Conservation (phyloP, 2,113 vertebrate genomes). For the Xiphorhynchus elegans region DNA sequence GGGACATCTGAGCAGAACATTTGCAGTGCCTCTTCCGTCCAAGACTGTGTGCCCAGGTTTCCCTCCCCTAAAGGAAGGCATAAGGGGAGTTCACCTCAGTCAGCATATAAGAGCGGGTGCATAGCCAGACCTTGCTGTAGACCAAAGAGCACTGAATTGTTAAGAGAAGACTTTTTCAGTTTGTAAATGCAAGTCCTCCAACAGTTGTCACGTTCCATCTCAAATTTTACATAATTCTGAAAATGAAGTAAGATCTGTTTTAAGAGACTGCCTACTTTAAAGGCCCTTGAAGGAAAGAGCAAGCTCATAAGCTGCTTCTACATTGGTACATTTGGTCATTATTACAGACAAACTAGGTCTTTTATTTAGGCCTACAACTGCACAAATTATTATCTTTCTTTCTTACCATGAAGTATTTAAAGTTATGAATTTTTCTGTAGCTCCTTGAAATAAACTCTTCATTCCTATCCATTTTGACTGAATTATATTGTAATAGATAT, state of each 20-base stretch:
- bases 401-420: background rate
- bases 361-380: background rate
- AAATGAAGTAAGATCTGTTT: background rate
- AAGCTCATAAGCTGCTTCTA: background rate
- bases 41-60: background rate
- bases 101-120: rapidly evolving
- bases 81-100: background rate
- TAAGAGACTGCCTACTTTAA: background rate
- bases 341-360: background rate
- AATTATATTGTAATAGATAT: background rate
- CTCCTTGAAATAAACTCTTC: background rate
- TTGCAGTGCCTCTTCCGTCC: background rate
- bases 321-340: background rate
- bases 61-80: background rate
- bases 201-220: background rate
- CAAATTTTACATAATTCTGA: background rate
- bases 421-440: background rate
- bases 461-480: background rate
- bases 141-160: background rate
- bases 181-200: background rate
- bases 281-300: background rate
- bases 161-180: background rate
- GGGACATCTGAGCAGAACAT: background rate
- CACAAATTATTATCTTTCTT: background rate
- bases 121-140: background rate